Evolutionary conservation across 1,140 invertebrate species (phyloP).

Genomic region (Palaemon carinicauda): DNA sequence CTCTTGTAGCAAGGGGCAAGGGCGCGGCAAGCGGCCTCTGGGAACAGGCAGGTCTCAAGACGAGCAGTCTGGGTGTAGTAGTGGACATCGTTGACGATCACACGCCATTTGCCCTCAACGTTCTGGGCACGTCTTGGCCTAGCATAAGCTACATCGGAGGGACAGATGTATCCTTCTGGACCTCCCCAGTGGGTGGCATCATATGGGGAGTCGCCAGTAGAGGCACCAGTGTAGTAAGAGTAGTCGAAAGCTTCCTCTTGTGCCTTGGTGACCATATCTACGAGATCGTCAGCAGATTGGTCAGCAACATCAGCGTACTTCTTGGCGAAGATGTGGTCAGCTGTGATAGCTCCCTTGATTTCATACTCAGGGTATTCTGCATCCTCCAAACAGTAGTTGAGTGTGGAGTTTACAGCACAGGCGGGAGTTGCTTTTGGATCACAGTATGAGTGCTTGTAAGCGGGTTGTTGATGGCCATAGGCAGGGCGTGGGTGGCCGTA

Average conservation of each 20-base stretch:
- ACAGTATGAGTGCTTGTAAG: background rate
- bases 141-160: background rate
- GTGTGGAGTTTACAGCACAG: background rate
- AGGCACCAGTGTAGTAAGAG: background rate
- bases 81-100: constrained; percentile 57
- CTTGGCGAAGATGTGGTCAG: background rate
- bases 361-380: constrained; percentile 59
- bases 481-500: background rate
- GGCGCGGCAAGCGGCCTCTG: constrained; percentile 1
- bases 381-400: constrained; percentile 56
- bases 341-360: background rate
- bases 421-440: background rate
- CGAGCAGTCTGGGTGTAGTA: background rate
- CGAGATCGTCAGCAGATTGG: background rate
- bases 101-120: constrained; percentile 60
- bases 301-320: background rate
- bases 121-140: background rate
- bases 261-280: background rate
- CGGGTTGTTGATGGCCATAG: background rate
- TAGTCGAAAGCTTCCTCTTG: background rate
- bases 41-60: background rate
- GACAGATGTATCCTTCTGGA: background rate
- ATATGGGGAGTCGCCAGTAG: background rate
- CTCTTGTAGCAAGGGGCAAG: constrained; percentile 60
- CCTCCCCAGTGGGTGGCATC: background rate